phyloP scores from a whole-genome alignment of 1,140 invertebrate genomes.

The Dreissena rostriformis region DNA sequence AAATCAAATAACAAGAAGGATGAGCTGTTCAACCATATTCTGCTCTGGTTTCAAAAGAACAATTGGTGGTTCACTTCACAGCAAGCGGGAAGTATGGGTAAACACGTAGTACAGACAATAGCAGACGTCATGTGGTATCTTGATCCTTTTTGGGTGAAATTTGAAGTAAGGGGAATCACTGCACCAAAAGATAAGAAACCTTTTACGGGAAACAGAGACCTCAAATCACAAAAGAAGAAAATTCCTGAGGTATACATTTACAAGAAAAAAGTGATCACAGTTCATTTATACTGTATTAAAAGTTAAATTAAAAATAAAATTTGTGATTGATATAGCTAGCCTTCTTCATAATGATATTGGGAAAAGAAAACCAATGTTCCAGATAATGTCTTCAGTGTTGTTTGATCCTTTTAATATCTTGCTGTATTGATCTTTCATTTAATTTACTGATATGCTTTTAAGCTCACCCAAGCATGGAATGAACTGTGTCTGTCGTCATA shows the following conservation, averaged over 20 bases:
- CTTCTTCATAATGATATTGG: too few relatives aligned
- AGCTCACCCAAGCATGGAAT: too few relatives aligned
- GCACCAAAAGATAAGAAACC: background rate
- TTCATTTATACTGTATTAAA: too few relatives aligned
- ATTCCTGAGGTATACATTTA: background rate
- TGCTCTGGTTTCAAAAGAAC: background rate
- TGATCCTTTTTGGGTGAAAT: background rate
- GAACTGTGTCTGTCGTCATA: too few relatives aligned
- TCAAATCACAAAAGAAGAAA: constrained; percentile 2
- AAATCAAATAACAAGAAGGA: constrained; percentile 1
- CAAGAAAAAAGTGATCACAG: too few relatives aligned
- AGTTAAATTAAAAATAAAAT: too few relatives aligned
- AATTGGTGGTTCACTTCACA: background rate
- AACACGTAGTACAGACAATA: background rate
- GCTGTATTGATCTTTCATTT: too few relatives aligned
- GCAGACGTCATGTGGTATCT: background rate
- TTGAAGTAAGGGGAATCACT: background rate
- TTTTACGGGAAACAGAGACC: background rate
- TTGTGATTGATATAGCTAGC: too few relatives aligned
- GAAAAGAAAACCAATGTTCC: too few relatives aligned
- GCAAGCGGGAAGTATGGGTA: background rate
- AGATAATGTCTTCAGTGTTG: too few relatives aligned
- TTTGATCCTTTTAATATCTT: too few relatives aligned
- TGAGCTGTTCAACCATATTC: constrained; percentile 1
- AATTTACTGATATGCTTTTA: too few relatives aligned